These are phyloP conservation scores for Stercorarius parasiticus DNA, from an alignment of 2,113 vertebrate species.

Conservation along the genomic window DNA sequence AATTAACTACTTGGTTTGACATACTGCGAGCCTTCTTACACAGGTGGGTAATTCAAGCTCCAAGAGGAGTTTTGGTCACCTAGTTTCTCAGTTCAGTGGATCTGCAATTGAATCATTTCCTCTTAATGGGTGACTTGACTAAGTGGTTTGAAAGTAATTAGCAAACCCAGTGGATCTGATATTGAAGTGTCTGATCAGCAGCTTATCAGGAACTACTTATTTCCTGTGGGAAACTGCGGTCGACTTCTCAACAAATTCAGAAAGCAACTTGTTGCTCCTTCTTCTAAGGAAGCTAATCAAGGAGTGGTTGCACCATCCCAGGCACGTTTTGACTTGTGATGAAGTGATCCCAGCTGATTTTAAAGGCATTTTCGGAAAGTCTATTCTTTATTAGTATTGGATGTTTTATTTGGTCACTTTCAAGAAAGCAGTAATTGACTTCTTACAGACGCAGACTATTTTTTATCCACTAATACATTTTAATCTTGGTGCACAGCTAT, in stretches of 20 bases:
- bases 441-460: neutral
- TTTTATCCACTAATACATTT: constrained; percentile 47
- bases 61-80: constrained; percentile 16
- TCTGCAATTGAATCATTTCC: constrained; percentile 39
- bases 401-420: constrained; percentile 34
- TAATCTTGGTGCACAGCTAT: constrained; percentile 45
- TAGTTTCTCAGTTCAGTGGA: constrained; percentile 43
- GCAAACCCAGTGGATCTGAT: constrained; percentile 4
- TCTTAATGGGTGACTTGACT: constrained; percentile 42
- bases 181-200: neutral
- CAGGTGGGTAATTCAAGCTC: constrained; percentile 38
- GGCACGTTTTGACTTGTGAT: neutral
- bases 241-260: neutral
- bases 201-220: neutral
- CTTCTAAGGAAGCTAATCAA: constrained; percentile 23
- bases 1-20: constrained; percentile 25
- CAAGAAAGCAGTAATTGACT: constrained; percentile 26
- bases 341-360: neutral
- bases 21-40: neutral
- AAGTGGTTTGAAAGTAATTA: constrained; percentile 44
- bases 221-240: neutral
- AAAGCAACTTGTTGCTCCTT: neutral
- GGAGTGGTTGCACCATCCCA: neutral
- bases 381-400: neutral
- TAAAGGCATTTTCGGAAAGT: neutral